These are phyloP conservation scores for Ptychochromis oligacanthus DNA, from an alignment of 2,113 vertebrate species.

Conservation along the genomic window DNA sequence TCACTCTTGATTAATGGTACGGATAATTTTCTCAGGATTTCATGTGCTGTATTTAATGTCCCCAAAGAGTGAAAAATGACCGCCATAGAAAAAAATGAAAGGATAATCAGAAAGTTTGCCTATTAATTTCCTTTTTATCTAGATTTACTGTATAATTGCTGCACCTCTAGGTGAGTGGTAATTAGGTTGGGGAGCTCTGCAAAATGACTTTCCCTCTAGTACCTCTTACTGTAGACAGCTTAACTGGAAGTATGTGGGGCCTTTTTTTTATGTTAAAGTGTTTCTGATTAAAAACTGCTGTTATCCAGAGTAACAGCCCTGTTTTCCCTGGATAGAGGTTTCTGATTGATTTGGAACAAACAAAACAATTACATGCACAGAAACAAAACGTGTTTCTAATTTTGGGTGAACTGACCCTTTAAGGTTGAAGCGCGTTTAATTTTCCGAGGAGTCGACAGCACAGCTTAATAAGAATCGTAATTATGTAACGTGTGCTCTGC, in stretches of 20 bases:
- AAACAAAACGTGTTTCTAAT: neutral
- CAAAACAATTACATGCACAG: neutral
- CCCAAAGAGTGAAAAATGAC: neutral
- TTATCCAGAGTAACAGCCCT: no score
- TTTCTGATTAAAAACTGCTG: no score
- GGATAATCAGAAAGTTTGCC: neutral
- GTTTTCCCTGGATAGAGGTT: no score
- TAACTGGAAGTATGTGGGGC: neutral
- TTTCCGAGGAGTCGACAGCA: neutral
- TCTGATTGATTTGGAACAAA: neutral
- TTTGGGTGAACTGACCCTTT: slow-evolving; percentile 21
- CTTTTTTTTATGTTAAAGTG: neutral
- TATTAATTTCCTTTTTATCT: neutral
- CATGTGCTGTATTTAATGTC: neutral
- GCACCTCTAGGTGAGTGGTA: neutral
- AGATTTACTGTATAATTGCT: neutral
- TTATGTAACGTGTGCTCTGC: slow-evolving; percentile 27
- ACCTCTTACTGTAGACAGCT: neutral
- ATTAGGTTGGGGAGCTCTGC: neutral
- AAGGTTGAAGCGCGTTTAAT: neutral
- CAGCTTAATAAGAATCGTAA: neutral
- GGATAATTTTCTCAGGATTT: neutral
- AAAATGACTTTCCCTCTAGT: neutral
- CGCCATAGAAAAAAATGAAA: rapidly evolving
- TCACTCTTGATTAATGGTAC: neutral